Evolutionary conservation across 2,797 vertebrate genomes (phyloP), one percentile per base, ranked within the genome.

Genomic region (Iguana delicatissima): DNA sequence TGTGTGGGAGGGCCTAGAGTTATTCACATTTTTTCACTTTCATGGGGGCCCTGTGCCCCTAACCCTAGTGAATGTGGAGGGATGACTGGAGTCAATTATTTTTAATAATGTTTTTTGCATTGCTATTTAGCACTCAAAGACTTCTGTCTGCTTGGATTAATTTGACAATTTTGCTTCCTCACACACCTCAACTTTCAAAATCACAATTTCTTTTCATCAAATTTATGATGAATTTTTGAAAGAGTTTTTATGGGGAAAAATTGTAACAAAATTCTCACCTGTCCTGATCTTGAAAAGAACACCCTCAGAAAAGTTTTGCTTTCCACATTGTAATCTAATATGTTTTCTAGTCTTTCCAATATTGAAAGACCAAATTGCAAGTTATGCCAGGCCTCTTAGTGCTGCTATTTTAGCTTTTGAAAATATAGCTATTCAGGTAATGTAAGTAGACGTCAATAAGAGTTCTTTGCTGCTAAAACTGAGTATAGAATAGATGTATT

Each of bases 281-380:
- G 8, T 59, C 46, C 52, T 6, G 6, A 89, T 6, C 6, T 14
- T 8, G 7, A 91, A 85, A 80, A 12, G 16, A 62, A 93, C 62
- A 83, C 29, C 84, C 86, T 26, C 52, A 80, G 46, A 93, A 62
- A 16, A 29, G 55, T 32, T 86, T 86, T 92, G 52, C 84, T 87
- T 91, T 12, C 38, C 24, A 24, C 35, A 32, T 73, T 38, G 57
- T 91, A 55, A 67, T 32, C 13, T 67, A 67, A 87, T 81, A 91
- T 67, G 16, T 6, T 46, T 46, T 3, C 12, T 3, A 91, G 24
- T 0, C 55, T 22, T 93, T 35, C 2, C 14, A 42, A 6, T 24
- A 52, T 29, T 32, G 14, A 82, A 57, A 46, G 2, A 24, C 26
- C 79, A 57, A 2, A 80, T 55, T 77, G 62, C 90, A 87, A 16